A percentile compares a stretch with the other conserved stretches of the same genome.
Evolutionary conservation across 2,113 vertebrate genomes (phyloP).

Genomic region (Caretta caretta): DNA sequence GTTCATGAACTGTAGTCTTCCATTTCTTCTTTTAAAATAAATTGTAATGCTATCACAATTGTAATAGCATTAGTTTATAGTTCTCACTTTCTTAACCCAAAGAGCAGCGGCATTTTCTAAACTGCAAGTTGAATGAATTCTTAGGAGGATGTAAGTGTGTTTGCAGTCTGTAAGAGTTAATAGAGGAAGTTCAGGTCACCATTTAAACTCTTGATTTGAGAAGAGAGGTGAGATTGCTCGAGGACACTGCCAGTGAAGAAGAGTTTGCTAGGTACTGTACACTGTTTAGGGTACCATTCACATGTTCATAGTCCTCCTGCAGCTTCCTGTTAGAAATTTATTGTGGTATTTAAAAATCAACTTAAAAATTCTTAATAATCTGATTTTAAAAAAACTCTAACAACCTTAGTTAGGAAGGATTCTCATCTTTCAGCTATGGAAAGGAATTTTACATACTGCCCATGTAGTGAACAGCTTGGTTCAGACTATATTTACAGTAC

Average conservation of each 20-base stretch:
- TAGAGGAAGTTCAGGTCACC: not conserved
- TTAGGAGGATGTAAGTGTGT: not conserved
- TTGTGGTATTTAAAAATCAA: not conserved
- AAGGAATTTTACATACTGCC: not conserved
- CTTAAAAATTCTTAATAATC: not conserved
- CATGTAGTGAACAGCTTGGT: not conserved
- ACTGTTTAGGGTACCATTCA: not conserved
- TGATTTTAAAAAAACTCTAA: not conserved
- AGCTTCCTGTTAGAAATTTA: not conserved
- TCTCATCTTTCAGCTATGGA: not conserved
- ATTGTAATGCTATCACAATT: not conserved
- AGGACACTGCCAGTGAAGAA: not conserved
- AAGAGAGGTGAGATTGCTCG: not conserved
- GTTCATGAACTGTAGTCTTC: not conserved
- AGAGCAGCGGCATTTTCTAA: not conserved
- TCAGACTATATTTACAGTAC: not conserved
- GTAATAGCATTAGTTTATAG: not conserved
- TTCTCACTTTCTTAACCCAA: not conserved
- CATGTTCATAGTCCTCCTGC: not conserved
- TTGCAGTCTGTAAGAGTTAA: not conserved
- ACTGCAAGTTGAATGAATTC: not conserved
- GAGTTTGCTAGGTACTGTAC: fast-evolving
- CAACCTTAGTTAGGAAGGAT: not conserved
- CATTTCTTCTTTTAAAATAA: not conserved
- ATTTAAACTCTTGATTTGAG: not conserved